These are phyloP conservation scores for Meiosimyza decipiens DNA, from an alignment of 2,888 invertebrate species.

Conservation along the genomic window DNA sequence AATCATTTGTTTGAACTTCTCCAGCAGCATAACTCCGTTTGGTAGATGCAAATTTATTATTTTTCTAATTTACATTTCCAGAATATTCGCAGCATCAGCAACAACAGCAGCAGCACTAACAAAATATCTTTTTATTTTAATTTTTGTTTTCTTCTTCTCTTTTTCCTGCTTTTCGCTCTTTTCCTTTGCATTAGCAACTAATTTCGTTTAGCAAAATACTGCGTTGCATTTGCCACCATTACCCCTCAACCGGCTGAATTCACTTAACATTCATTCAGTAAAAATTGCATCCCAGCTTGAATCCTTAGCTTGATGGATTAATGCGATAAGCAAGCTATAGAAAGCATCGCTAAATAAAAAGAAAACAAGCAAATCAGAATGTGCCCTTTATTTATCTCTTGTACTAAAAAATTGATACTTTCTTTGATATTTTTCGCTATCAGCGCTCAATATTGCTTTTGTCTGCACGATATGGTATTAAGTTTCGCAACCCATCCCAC, in stretches of 20 bases:
- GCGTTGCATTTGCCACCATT: neutral
- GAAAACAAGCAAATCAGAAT: too few species aligned
- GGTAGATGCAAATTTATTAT: constrained; percentile 7
- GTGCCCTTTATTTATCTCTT: too few species aligned
- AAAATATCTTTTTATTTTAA: too few species aligned
- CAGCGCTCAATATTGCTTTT: too few species aligned
- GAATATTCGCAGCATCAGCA: neutral
- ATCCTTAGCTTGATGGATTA: constrained; percentile 2
- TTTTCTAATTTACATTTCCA: constrained; percentile 10
- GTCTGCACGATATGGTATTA: too few species aligned
- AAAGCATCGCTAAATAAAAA: neutral
- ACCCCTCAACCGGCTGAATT: neutral
- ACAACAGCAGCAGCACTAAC: neutral
- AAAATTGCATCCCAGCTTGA: constrained; percentile 3
- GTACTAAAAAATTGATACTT: too few species aligned
- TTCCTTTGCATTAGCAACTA: constrained; percentile 31
- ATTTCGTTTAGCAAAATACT: constrained; percentile 30
- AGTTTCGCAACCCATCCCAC: too few species aligned
- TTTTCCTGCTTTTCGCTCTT: neutral
- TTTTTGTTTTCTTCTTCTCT: too few species aligned
- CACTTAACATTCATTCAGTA: neutral
- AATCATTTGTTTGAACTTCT: neutral
- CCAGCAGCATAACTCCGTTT: neutral
- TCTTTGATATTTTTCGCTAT: too few species aligned
- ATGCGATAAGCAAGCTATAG: neutral